phyloP scores from a whole-genome alignment of 2,797 vertebrate genomes.

The Sus cebifrons region DNA sequence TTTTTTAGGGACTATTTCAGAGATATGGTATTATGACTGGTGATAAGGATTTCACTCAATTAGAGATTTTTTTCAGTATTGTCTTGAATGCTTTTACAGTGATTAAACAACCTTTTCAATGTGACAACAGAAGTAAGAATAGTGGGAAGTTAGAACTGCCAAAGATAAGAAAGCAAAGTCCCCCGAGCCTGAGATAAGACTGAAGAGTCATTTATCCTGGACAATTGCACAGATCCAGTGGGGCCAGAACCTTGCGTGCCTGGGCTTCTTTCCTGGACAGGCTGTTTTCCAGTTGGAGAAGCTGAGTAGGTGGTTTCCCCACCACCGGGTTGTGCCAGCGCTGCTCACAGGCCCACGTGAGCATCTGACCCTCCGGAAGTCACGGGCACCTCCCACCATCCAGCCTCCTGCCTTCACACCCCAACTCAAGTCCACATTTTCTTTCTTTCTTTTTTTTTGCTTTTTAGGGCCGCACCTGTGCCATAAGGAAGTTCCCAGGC shows the following conservation, averaged over 20 bases:
- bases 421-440: neutral
- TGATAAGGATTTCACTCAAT: neutral
- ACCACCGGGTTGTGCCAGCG: fast-evolving
- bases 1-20: neutral
- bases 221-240: neutral
- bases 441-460: neutral
- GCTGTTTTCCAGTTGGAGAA: neutral
- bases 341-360: fast-evolving
- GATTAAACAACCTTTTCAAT: neutral
- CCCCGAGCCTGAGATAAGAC: neutral
- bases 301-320: neutral
- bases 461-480: too few species aligned
- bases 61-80: neutral
- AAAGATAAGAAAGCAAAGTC: slow-evolving; percentile 32
- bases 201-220: neutral
- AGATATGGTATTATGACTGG: neutral
- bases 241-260: fast-evolving
- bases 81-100: neutral
- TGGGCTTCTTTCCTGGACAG: fast-evolving
- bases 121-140: neutral
- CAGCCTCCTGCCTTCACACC: neutral
- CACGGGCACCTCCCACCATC: too few species aligned
- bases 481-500: too few species aligned
- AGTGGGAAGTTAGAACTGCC: neutral
- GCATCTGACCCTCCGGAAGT: neutral